These are phyloP conservation scores for Akabosia matsudoensis DNA, from an alignment of 1,140 invertebrate genomes.

Conservation along the genomic window DNA sequence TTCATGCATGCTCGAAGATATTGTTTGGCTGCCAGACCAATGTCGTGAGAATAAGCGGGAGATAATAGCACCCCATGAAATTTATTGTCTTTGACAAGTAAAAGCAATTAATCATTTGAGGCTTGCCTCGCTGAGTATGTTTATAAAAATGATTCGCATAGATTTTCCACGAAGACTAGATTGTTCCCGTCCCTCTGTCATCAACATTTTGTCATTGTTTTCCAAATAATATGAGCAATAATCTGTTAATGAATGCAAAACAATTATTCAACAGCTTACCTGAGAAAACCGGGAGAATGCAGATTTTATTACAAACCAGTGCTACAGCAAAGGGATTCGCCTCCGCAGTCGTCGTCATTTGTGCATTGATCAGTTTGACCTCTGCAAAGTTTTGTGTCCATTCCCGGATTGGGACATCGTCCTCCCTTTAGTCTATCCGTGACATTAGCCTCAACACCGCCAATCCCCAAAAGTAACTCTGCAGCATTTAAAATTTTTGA, in stretches of 20 bases:
- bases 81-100: neutral
- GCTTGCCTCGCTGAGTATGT: neutral
- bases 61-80: neutral
- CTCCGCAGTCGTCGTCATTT: conserved; percentile 29
- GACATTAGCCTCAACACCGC: too few relatives aligned
- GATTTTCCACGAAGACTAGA: neutral
- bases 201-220: neutral
- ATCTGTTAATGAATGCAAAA: too few relatives aligned
- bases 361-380: conserved; percentile 32
- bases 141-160: neutral
- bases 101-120: neutral
- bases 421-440: neutral
- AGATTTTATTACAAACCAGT: conserved; percentile 39
- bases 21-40: neutral
- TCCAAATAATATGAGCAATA: too few relatives aligned
- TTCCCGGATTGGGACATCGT: conserved; percentile 36
- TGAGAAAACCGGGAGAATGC: conserved; percentile 37
- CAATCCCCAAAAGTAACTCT: too few relatives aligned
- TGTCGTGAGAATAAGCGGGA: too few relatives aligned
- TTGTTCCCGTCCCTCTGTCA: neutral
- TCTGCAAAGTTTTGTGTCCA: conserved; percentile 35
- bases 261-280: too few relatives aligned
- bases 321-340: conserved; percentile 36
- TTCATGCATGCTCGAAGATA: neutral
- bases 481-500: neutral